Base-by-base conservation (phyloP, 2,113 vertebrate genomes). In the Genyomyrus donnyi region DNA sequence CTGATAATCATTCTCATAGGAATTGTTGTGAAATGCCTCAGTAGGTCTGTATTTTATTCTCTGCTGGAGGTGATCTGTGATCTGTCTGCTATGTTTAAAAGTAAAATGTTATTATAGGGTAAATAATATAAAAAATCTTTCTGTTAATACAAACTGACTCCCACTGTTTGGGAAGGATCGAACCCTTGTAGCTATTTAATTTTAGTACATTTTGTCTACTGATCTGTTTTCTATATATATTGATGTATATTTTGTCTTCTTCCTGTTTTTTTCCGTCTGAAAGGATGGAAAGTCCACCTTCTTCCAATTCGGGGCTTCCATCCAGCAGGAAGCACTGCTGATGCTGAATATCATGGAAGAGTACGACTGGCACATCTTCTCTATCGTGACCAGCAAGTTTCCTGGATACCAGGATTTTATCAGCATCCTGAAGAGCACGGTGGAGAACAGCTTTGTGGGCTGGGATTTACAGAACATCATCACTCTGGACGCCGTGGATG, bases 261-360 rank as follows among this genome's bases (percentile, higher is more conserved):
- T 89, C 39, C 42, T 39, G 39, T 58, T 27, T 85, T 89, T 48
- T 24, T 89, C 27, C 27, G 4, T 89, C 46, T 84, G 49, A 50
- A 56, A 99, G 98, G 98, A 99, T 93, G 96, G 96, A 74, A 97
- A 96, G 92, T 99, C 98, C 62, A 97, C 97, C 0, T 99, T 99
- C 95, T 99, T 99, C 96, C 98, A 99, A 92, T 99, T 99, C 86
- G 98, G 98, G 27, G 98, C 98, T 0, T 98, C 98, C 48, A 97
- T 99, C 92, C 98, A 98, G 93, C 98, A 99, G 93, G 98, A 99
- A 93, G 98, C 98, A 90, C 97, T 97, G 0, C 96, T 98, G 93
- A 98, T 99, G 98, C 92, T 99, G 88, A 95, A 97, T 91, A 98
- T 99, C 93, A 99, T 99, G 98, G 98, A 99, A 94, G 98, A 99